Conservation (phyloP, 2,113 vertebrate species). For the Dryoscopus gambensis region DNA sequence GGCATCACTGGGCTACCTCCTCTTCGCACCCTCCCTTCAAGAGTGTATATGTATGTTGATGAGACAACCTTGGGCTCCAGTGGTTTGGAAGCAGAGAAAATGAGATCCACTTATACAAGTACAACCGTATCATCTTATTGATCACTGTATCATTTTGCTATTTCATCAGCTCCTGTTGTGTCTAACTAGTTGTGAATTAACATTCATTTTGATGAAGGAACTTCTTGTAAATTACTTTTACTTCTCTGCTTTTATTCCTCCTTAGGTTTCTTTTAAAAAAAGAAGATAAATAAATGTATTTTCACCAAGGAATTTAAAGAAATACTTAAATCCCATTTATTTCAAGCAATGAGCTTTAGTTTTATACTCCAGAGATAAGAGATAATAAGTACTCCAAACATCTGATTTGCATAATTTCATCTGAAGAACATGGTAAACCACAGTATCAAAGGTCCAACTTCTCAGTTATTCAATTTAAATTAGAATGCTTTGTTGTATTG, state of each 20-base stretch:
- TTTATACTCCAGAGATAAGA: not conserved
- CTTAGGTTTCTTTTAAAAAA: not conserved
- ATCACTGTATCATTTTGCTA: not conserved
- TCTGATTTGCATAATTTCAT: not conserved
- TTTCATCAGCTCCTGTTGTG: not conserved
- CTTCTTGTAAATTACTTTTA: not conserved
- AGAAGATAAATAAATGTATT: not conserved
- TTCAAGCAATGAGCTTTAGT: not conserved
- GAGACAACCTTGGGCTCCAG: not conserved
- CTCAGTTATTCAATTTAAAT: not conserved
- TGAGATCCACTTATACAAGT: not conserved
- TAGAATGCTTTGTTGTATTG: not conserved
- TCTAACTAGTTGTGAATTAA: not conserved
- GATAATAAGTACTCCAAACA: not conserved
- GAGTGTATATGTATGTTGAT: not conserved
- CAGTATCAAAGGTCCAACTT: not conserved
- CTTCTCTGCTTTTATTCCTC: not conserved
- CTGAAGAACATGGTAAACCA: not conserved
- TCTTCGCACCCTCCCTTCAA: not conserved
- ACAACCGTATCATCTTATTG: not conserved
- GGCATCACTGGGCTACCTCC: not conserved
- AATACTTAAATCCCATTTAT: not conserved
- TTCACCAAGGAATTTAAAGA: not conserved
- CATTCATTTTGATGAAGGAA: not conserved
- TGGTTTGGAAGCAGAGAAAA: not conserved